Conservation (phyloP, 2,888 invertebrate species). For the Sclerodermus sp. region DNA sequence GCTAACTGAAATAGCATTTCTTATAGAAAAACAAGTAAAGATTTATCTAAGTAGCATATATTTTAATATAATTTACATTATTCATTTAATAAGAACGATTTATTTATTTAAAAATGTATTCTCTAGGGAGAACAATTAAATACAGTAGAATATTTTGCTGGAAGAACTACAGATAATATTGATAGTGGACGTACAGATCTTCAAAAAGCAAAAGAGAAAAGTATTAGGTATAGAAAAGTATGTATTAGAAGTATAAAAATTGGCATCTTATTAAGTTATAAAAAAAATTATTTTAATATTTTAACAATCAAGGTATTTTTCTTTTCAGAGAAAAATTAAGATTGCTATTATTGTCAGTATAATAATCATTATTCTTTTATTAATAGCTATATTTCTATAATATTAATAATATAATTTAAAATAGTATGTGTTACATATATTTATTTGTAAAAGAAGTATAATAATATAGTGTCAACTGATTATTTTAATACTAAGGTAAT, state of each 20-base stretch:
- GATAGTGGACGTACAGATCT: constrained; percentile 63
- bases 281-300: constrained; percentile 2
- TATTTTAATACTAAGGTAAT: too few species aligned
- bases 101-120: constrained; percentile 27
- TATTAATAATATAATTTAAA: constrained; percentile 16
- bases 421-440: constrained; percentile 2
- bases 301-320: neutral
- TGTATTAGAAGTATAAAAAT: too few species aligned
- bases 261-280: too few species aligned
- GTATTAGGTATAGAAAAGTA: constrained; percentile 62
- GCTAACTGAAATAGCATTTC: constrained; percentile 80
- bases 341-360: constrained; percentile 43
- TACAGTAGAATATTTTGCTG: constrained; percentile 69
- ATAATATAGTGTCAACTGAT: constrained; percentile 8
- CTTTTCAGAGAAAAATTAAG: constrained; percentile 58
- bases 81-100: too few species aligned
- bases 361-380: constrained; percentile 46
- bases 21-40: constrained; percentile 74
- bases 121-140: constrained; percentile 69
- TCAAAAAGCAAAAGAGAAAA: constrained; percentile 60
- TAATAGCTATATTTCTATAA: constrained; percentile 41
- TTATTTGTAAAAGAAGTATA: constrained; percentile 6
- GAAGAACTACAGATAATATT: constrained; percentile 64
- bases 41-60: too few species aligned
- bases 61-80: too few species aligned